Evolutionary conservation across 2,113 vertebrate species (phyloP), one percentile per base, ranked within the genome.

Genomic region (Brachionichthys hirsutus): DNA sequence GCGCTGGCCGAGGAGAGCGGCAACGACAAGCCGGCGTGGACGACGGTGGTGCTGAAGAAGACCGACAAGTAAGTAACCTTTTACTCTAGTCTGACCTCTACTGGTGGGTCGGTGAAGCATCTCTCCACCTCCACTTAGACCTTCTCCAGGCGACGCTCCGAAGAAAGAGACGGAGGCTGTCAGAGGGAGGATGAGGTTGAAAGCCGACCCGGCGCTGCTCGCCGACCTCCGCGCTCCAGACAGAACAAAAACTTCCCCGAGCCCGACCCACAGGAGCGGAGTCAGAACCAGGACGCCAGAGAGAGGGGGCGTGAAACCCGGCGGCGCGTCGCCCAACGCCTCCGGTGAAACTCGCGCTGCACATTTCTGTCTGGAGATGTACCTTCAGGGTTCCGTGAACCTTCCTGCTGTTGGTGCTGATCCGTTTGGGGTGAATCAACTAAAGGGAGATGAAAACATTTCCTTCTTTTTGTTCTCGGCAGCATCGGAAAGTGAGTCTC

Each of bases 1-100:
- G 85, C 89, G 46, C 75, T 91, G 49, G 1, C 56, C 0, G 87
- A 85, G 54, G 88, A 85, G 49, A 89, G 75, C 62, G 82, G 62
- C 58, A 88, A 80, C 76, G 86, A n/a, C 5, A 78, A 73, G 18
- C 73, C 70, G 0, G 0, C 18, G 0, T 64, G 75, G 75, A 34
- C 11, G 7, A 47, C 13, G 2, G 62, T 48, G 11, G 45, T 13
- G 0, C 62, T 82, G 11, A 81, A 69, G 69, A 70, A 78, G 12
- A 43, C 80, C 2, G 70, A 70, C 8, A 74, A 48, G 80, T 89
- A 51, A 89, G 88, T 49, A 41, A 52, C 3, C 10, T 6, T 5
- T n/a, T 34, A 15, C 15, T 34, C 22, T 30, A 34, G 7, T 1
- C 15, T 51, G 48, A 34, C 48, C 48, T 22, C 48, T 51, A 16